Evolutionary conservation across 2,113 vertebrate genomes (phyloP).

Genomic region (Entomyzon cyanotis): DNA sequence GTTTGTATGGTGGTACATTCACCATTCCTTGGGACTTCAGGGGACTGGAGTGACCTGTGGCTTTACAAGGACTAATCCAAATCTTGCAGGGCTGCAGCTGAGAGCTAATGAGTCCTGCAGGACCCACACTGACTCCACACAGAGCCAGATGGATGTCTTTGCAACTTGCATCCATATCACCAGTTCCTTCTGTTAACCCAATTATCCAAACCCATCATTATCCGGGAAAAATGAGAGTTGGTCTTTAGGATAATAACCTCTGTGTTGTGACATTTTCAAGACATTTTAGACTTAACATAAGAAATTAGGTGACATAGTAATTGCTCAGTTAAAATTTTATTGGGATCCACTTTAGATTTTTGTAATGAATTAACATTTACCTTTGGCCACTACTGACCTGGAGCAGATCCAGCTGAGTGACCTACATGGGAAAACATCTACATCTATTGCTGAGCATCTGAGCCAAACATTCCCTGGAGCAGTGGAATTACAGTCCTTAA

Average conservation of each 20-base stretch:
- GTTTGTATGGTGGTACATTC: background rate
- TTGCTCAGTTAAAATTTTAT: background rate
- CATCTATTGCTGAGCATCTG: background rate
- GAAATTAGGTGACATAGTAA: background rate
- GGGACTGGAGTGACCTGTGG: background rate
- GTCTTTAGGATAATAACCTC: background rate
- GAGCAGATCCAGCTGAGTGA: background rate
- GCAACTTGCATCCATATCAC: accelerated
- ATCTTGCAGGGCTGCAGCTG: background rate
- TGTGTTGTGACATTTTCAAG: background rate
- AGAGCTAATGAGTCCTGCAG: background rate
- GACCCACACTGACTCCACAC: background rate
- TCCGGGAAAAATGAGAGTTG: background rate
- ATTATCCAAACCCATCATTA: background rate
- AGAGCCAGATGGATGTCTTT: background rate
- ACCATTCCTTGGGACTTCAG: background rate
- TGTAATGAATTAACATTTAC: background rate
- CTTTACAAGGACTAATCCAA: background rate
- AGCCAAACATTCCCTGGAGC: background rate
- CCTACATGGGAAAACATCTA: background rate
- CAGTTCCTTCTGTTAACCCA: background rate
- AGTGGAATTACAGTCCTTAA: background rate
- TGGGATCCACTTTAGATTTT: background rate
- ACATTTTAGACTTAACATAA: background rate
- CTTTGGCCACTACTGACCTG: background rate